A percentile compares a stretch with the other conserved stretches of the same genome.
phyloP scores from a whole-genome alignment of 2,113 vertebrate species.

The Sturnira hondurensis region DNA sequence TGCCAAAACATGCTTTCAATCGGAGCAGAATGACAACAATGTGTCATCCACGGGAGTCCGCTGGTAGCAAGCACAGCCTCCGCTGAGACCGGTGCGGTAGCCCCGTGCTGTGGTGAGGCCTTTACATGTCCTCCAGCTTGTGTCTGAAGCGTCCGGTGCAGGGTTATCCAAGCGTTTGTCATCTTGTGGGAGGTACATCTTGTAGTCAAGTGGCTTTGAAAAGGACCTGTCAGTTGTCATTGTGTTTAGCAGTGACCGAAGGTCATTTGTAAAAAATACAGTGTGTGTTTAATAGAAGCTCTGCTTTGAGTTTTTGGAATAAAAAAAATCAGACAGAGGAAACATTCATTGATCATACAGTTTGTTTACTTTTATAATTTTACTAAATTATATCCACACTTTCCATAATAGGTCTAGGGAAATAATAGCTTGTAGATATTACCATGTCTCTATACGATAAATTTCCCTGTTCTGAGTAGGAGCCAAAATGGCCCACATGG shows the following conservation, averaged over 20 bases:
- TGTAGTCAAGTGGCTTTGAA: slow-evolving; percentile 45
- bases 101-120: slow-evolving; percentile 49
- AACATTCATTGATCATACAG: slow-evolving; percentile 6
- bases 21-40: slow-evolving; percentile 81
- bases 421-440: slow-evolving; percentile 49
- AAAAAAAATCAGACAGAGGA: neutral
- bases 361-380: slow-evolving; percentile 51
- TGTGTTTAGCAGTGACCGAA: slow-evolving; percentile 54
- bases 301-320: slow-evolving; percentile 48
- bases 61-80: slow-evolving; percentile 61
- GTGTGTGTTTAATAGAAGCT: slow-evolving; percentile 19
- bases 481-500: slow-evolving; percentile 78
- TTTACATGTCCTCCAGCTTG: slow-evolving; percentile 45
- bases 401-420: neutral
- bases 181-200: slow-evolving; percentile 27
- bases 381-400: slow-evolving; percentile 53
- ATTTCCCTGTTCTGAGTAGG: slow-evolving; percentile 54
- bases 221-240: neutral
- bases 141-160: slow-evolving; percentile 31
- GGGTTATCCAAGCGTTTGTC: slow-evolving; percentile 58
- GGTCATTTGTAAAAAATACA: slow-evolving; percentile 12
- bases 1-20: slow-evolving; percentile 86
- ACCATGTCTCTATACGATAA: slow-evolving; percentile 59
- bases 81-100: neutral
- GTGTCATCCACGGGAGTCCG: slow-evolving; percentile 77